Conservation (phyloP, 2,888 invertebrate genomes). For the Andrena fulva region DNA sequence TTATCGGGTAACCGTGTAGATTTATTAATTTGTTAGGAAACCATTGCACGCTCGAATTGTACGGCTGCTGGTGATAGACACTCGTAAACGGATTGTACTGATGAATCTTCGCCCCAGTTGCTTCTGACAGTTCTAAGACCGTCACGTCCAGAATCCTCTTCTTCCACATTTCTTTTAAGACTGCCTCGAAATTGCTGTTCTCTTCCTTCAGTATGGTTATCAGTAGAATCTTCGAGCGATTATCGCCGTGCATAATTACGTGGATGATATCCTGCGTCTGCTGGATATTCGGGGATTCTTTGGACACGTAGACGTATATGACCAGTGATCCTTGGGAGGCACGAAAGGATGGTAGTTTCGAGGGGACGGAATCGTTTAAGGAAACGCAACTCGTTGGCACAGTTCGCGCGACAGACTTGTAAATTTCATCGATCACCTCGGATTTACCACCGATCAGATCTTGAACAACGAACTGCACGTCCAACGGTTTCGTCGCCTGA, state of each 20-base stretch:
- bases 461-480: slow-evolving; percentile 32
- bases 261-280: not conserved
- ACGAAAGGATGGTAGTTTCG: not conserved
- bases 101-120: not conserved
- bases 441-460: not conserved
- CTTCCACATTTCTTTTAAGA: slow-evolving; percentile 27
- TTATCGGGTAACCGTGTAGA: slow-evolving; percentile 62
- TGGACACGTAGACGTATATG: not conserved
- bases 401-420: not conserved
- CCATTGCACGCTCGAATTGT: not conserved
- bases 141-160: slow-evolving; percentile 26
- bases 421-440: slow-evolving; percentile 8
- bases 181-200: not conserved
- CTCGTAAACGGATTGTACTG: slow-evolving; percentile 47
- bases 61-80: not conserved
- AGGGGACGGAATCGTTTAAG: not conserved
- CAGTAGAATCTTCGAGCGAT: slow-evolving; percentile 19
- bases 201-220: slow-evolving; percentile 6
- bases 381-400: slow-evolving; percentile 12
- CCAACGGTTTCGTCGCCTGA: not conserved
- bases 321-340: slow-evolving; percentile 1
- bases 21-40: slow-evolving; percentile 65
- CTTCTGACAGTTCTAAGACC: slow-evolving; percentile 21
- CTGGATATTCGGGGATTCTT: not conserved
- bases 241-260: not conserved